Evolutionary conservation across 2,888 invertebrate genomes (phyloP).

Genomic region (Syrphus vitripennis): DNA sequence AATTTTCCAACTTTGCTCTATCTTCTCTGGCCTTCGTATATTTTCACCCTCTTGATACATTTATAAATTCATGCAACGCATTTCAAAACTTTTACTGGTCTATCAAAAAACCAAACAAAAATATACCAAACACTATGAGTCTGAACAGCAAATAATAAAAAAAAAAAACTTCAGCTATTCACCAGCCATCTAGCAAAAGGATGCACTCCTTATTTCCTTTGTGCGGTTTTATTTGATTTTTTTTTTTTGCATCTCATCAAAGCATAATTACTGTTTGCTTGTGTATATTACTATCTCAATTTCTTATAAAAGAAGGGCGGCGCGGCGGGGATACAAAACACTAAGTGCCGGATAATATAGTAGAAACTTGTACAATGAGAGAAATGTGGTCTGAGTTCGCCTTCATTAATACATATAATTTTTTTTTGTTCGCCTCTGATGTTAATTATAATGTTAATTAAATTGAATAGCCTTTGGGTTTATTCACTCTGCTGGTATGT

Average conservation of each 20-base stretch:
- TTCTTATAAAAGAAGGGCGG: background rate
- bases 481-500: background rate
- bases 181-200: background rate
- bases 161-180: background rate
- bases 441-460: conserved; percentile 48
- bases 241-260: conserved; percentile 10
- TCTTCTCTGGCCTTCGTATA: background rate
- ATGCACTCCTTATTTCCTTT: background rate
- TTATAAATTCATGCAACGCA: background rate
- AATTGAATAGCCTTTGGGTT: conserved; percentile 32
- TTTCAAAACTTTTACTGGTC: background rate
- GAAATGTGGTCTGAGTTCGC: conserved; percentile 9
- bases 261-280: conserved; percentile 28
- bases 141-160: background rate
- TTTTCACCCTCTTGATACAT: background rate
- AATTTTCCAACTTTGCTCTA: too few species aligned
- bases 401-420: background rate
- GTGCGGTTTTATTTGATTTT: background rate
- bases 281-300: conserved; percentile 4
- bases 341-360: conserved; percentile 7
- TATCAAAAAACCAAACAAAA: background rate
- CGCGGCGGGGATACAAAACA: background rate
- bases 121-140: background rate
- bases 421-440: background rate
- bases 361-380: background rate